These are phyloP conservation scores for Thamnophis sirtalis DNA, from an alignment of 2,113 vertebrate genomes.

Conservation along the genomic window DNA sequence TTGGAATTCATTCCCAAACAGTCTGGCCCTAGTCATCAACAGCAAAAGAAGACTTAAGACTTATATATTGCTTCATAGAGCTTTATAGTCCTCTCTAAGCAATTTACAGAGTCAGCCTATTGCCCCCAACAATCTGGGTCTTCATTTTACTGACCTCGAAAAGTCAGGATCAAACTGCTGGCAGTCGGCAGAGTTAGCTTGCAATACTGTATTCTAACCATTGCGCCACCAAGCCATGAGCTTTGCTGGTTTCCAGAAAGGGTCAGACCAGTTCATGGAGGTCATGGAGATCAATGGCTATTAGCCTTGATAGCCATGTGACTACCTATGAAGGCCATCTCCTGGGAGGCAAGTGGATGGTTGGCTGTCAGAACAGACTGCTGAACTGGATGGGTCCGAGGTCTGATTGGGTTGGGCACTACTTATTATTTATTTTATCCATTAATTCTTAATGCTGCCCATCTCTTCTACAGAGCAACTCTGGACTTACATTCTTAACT, in stretches of 20 bases:
- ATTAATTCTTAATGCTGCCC: not conserved
- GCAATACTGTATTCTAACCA: no score
- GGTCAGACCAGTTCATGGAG: not conserved
- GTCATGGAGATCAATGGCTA: not conserved
- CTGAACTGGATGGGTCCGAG: not conserved
- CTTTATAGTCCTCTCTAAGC: no score
- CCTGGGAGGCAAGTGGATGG: not conserved
- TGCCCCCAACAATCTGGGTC: no score
- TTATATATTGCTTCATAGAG: no score
- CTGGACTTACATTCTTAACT: not conserved
- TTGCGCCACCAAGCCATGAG: not conserved
- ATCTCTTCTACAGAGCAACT: not conserved
- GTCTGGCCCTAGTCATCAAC: not conserved
- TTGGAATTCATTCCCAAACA: not conserved
- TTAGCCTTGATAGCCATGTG: not conserved
- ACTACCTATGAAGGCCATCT: not conserved
- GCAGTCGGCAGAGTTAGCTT: no score
- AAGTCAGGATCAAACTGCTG: no score
- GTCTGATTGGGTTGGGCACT: not conserved
- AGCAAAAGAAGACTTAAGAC: no score
- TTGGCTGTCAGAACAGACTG: not conserved
- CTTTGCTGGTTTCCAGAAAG: not conserved
- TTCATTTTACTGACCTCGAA: no score
- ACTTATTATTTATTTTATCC: no score
- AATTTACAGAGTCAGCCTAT: no score